Percentiles rank a stretch among this genome's conserved stretches.
Evolutionary conservation across 2,797 vertebrate species (phyloP).

Genomic region (Sebastes trivittatus): DNA sequence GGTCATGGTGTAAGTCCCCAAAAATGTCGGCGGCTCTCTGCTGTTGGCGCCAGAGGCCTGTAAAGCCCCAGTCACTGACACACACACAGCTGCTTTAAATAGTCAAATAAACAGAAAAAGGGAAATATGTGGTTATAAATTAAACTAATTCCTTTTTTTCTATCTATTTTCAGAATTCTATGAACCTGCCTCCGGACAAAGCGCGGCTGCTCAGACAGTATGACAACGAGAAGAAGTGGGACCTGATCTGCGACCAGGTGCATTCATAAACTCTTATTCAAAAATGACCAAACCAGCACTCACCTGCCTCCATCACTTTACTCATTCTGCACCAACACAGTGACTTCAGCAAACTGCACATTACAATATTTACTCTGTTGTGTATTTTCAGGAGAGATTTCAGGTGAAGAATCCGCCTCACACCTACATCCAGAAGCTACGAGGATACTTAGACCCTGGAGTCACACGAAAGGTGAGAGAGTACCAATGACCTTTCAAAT

Average conservation of each 20-base stretch:
- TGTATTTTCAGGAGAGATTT: slow-evolving; percentile 90
- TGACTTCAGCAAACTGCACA: not conserved
- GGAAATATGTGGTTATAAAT: slow-evolving; percentile 9
- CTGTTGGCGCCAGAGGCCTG: slow-evolving; percentile 41
- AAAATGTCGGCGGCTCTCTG: slow-evolving; percentile 25
- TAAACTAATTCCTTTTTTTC: slow-evolving; percentile 2
- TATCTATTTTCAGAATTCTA: slow-evolving; percentile 88
- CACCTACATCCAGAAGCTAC: slow-evolving; percentile 96
- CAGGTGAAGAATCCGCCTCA: slow-evolving; percentile 99
- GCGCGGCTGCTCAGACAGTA: slow-evolving; percentile 93
- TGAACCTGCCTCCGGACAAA: slow-evolving; percentile 95
- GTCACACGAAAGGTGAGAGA: slow-evolving; percentile 95
- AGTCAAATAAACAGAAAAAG: not conserved
- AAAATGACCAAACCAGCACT: not conserved
- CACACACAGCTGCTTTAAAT: slow-evolving; percentile 11
- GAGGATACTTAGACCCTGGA: slow-evolving; percentile 94
- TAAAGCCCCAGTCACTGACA: not conserved
- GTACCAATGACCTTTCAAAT: not conserved
- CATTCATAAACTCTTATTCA: not conserved
- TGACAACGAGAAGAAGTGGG: slow-evolving; percentile 97
- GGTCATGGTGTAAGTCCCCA: slow-evolving; percentile 62
- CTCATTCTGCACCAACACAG: not conserved
- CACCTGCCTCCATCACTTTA: not conserved
- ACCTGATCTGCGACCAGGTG: slow-evolving; percentile 93
- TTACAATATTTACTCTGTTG: slow-evolving; percentile 11